Percentiles rank a stretch among this genome's conserved stretches.
Evolutionary conservation across 1,140 invertebrate species (phyloP).

Genomic region (Aphaenogaster rudis): DNA sequence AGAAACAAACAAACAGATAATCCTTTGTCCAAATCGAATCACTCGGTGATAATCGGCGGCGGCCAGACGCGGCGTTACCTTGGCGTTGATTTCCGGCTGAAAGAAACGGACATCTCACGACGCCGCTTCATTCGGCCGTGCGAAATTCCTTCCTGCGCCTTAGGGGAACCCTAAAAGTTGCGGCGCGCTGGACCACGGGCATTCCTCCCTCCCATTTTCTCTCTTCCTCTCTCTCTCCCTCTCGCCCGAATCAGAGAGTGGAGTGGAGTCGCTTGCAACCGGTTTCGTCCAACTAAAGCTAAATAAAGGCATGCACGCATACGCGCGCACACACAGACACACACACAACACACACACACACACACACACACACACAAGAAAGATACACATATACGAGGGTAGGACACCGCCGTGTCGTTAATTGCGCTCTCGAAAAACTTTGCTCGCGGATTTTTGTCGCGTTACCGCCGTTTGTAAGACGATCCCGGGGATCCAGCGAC

Average conservation of each 20-base stretch:
- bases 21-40: not conserved
- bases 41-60: not conserved
- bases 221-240: not conserved
- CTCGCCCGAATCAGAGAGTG: constrained; percentile 24
- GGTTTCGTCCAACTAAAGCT: constrained; percentile 79
- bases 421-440: constrained; percentile 70
- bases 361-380: not conserved
- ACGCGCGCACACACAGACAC: not conserved
- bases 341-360: not conserved
- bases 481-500: not conserved
- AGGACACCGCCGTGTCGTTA: constrained; percentile 71
- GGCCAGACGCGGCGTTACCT: not conserved
- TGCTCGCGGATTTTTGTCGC: not conserved
- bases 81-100: constrained; percentile 53
- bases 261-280: constrained; percentile 75
- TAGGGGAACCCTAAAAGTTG: constrained; percentile 68
- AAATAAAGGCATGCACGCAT: constrained; percentile 76
- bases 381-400: constrained; percentile 9
- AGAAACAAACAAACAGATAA: not conserved
- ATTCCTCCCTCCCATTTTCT: constrained; percentile 31
- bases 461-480: not conserved
- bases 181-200: constrained; percentile 59
- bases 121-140: constrained; percentile 52
- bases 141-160: constrained; percentile 73
- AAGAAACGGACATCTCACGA: constrained; percentile 52